phyloP scores from a whole-genome alignment of 2,888 invertebrate species.

The Drosophila cognata region DNA sequence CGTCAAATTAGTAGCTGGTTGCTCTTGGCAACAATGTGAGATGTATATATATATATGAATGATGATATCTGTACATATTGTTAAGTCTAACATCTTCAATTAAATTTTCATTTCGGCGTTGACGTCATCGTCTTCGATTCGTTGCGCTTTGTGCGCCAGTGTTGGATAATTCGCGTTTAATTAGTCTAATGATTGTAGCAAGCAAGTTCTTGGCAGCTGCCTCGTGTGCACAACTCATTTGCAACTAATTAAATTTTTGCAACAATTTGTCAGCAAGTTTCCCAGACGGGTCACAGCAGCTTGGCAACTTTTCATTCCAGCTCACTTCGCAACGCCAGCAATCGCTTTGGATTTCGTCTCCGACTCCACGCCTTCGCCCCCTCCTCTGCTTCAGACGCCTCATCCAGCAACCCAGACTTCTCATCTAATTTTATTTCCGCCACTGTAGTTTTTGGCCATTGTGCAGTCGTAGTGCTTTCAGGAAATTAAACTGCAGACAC shows the following conservation, averaged over 20 bases:
- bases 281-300: constrained; percentile 63
- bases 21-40: not conserved
- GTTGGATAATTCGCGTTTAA: constrained; percentile 53
- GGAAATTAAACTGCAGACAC: constrained; percentile 73
- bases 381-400: not conserved
- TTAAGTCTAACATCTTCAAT: not conserved
- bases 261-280: constrained; percentile 61
- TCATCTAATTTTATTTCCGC: constrained; percentile 70
- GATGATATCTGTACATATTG: not conserved
- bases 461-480: constrained; percentile 49
- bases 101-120: not conserved
- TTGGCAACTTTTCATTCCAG: constrained; percentile 56
- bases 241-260: constrained; percentile 65
- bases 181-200: constrained; percentile 54
- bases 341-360: constrained; percentile 7
- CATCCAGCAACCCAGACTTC: not conserved
- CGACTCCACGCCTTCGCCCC: not conserved
- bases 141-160: constrained; percentile 15
- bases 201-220: constrained; percentile 45
- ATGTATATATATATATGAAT: not conserved
- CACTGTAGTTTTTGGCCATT: constrained; percentile 56
- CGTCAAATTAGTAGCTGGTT: not conserved
- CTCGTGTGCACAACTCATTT: constrained; percentile 60
- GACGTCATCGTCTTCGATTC: constrained; percentile 16
- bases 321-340: constrained; percentile 45